Conservation (phyloP, 2,888 invertebrate species). For the Brachylomia viminalis region DNA sequence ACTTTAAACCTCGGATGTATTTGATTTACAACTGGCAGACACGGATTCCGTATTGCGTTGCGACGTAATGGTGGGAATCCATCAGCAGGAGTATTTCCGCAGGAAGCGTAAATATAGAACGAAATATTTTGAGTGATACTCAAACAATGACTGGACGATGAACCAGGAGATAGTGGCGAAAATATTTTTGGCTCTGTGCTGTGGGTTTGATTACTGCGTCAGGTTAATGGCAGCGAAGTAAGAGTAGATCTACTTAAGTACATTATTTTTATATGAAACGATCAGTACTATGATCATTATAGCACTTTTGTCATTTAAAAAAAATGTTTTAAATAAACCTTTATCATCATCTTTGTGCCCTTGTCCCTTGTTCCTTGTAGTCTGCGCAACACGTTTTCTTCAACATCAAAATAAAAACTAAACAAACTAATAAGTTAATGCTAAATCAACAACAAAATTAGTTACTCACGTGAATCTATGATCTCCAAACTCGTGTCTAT, state of each 20-base stretch:
- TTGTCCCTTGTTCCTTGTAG: background rate
- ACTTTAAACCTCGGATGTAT: constrained; percentile 49
- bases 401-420: background rate
- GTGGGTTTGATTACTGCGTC: background rate
- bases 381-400: background rate
- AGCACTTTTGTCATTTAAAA: background rate
- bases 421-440: background rate
- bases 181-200: background rate
- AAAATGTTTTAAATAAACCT: background rate
- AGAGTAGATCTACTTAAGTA: background rate
- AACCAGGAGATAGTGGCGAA: background rate
- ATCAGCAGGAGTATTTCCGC: constrained; percentile 58
- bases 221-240: background rate
- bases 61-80: constrained; percentile 49
- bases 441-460: background rate
- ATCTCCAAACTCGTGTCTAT: constrained; percentile 83
- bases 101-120: constrained; percentile 63
- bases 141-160: constrained; percentile 45
- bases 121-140: constrained; percentile 57
- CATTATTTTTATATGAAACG: background rate
- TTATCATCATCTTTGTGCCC: background rate
- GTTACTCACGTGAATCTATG: constrained; percentile 84
- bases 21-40: constrained; percentile 58
- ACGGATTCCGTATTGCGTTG: constrained; percentile 37
- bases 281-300: background rate